Percentiles rank a stretch among this genome's conserved stretches.
Conservation (phyloP, 2,888 invertebrate species). For the Heterodera filipjevi region DNA sequence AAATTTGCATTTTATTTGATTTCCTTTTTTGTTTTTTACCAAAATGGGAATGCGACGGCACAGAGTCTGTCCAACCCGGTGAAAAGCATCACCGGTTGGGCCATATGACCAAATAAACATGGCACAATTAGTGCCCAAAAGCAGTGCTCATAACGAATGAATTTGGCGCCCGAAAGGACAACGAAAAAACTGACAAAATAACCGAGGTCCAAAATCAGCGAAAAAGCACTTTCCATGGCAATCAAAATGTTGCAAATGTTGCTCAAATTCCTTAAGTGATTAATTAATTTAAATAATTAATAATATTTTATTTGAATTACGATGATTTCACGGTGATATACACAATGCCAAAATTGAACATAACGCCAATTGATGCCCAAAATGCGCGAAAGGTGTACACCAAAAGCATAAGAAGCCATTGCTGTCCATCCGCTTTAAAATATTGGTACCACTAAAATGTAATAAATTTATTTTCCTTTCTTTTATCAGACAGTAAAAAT, state of each 20-base stretch:
- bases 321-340: neutral
- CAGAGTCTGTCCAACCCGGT: constrained; percentile 15
- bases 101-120: neutral
- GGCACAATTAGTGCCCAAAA: neutral
- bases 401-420: neutral
- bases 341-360: neutral
- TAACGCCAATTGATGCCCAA: neutral
- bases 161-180: neutral
- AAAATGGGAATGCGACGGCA: constrained; percentile 16
- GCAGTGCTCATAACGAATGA: constrained; percentile 5
- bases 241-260: constrained; percentile 15
- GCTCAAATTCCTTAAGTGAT: neutral
- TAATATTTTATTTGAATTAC: neutral
- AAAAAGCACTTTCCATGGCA: constrained; percentile 17
- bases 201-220: neutral
- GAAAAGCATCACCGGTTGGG: constrained; percentile 4
- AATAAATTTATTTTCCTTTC: neutral
- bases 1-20: neutral
- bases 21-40: neutral
- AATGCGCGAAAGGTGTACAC: neutral
- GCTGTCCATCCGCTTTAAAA: neutral
- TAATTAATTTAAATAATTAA: neutral
- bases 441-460: constrained; percentile 22
- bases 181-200: constrained; percentile 19
- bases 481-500: too few relatives aligned